A percentile compares a stretch with the other conserved stretches of the same genome.
phyloP scores from a whole-genome alignment of 2,888 invertebrate species.

The Nesidiocoris tenuis region DNA sequence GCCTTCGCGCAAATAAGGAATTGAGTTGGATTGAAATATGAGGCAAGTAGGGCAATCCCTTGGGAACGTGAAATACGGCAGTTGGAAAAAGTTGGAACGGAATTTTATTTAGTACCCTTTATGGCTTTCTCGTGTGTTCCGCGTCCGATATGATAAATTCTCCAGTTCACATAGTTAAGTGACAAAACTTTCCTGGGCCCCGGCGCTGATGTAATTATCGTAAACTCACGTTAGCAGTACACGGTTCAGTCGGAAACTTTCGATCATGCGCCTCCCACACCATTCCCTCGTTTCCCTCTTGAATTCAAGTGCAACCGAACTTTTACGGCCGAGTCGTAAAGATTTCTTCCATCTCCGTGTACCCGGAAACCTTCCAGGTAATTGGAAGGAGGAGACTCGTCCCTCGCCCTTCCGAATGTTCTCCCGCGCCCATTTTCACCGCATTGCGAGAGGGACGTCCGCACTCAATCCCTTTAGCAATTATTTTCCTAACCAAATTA shows the following conservation, averaged over 20 bases:
- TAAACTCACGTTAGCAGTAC: neutral
- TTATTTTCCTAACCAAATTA: neutral
- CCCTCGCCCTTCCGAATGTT: neutral
- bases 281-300: neutral
- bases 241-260: neutral
- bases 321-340: constrained; percentile 28
- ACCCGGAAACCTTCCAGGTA: constrained; percentile 24
- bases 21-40: no score
- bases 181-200: neutral
- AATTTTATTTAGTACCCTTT: neutral
- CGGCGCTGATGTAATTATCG: neutral
- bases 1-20: no score
- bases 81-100: neutral
- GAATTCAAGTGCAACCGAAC: constrained; percentile 25
- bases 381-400: constrained; percentile 6
- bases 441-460: neutral
- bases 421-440: constrained; percentile 4
- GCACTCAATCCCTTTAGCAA: constrained; percentile 5
- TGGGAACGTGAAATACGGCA: no score
- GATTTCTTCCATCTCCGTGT: constrained; percentile 1
- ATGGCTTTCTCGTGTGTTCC: neutral
- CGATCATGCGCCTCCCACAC: neutral
- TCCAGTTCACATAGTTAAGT: neutral
- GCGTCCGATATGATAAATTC: neutral
- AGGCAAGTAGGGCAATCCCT: no score